phyloP scores from a whole-genome alignment of 2,113 vertebrate genomes.

The Triplophysa dalaica region DNA sequence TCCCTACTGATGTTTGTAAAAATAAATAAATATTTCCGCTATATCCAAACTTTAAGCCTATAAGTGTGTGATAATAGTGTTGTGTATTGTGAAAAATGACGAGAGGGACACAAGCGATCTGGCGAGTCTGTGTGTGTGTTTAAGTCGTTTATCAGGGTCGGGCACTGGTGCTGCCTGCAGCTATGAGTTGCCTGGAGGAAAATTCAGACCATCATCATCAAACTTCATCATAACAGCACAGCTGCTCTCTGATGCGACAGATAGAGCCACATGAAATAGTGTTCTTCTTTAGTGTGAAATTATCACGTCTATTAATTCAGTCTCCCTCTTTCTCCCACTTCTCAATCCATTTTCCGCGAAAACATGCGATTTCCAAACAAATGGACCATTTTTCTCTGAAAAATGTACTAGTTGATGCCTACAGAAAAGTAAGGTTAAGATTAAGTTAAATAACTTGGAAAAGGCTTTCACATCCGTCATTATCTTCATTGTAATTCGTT shows the following conservation, averaged over 20 bases:
- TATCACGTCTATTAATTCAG: slow-evolving; percentile 99
- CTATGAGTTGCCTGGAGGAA: slow-evolving; percentile 86
- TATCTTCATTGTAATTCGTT: not conserved
- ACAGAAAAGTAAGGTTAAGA: slow-evolving; percentile 62
- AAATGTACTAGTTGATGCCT: slow-evolving; percentile 63
- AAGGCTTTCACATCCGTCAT: not conserved
- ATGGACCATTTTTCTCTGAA: slow-evolving; percentile 72
- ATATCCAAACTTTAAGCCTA: slow-evolving; percentile 55
- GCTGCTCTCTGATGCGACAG: slow-evolving; percentile 95
- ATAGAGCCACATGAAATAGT: slow-evolving; percentile 88
- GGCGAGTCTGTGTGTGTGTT: slow-evolving; percentile 64
- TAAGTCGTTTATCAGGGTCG: slow-evolving; percentile 98
- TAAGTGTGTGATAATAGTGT: slow-evolving; percentile 42
- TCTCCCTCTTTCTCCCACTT: slow-evolving; percentile 52
- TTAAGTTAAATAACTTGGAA: not conserved
- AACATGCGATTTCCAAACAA: slow-evolving; percentile 82
- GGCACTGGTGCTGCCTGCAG: slow-evolving; percentile 91
- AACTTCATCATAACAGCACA: slow-evolving; percentile 96
- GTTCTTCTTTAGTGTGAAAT: slow-evolving; percentile 93
- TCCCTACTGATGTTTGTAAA: slow-evolving; percentile 50
- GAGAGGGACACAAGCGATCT: slow-evolving; percentile 57
- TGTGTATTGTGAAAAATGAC: slow-evolving; percentile 61
- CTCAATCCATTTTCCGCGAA: slow-evolving; percentile 74
- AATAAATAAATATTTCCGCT: slow-evolving; percentile 53
- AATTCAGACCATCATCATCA: slow-evolving; percentile 86